Percentiles rank a stretch among this genome's conserved stretches.
Conservation (phyloP, 2,797 vertebrate genomes). For the Intellagama lesueurii region DNA sequence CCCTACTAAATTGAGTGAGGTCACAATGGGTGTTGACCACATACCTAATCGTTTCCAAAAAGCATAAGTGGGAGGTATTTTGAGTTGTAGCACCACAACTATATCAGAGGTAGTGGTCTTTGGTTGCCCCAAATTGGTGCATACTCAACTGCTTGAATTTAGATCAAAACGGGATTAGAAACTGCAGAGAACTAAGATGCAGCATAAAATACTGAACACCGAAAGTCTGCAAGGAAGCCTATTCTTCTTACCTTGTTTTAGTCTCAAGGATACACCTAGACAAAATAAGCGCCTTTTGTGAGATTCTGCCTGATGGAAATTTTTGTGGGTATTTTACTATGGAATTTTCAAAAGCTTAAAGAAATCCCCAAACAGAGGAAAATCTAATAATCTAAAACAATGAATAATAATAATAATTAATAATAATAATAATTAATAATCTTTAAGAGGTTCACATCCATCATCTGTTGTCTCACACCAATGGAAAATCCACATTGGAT, state of each 20-base stretch:
- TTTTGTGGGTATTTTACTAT: fast-evolving
- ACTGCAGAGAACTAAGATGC: fast-evolving
- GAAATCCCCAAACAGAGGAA: conserved; percentile 58
- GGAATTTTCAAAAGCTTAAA: conserved; percentile 39
- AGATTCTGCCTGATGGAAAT: background rate
- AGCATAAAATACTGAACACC: fast-evolving
- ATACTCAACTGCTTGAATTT: background rate
- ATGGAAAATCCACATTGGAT: conserved; percentile 45
- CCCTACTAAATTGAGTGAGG: background rate
- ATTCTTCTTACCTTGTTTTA: background rate
- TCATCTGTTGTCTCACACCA: conserved; percentile 59
- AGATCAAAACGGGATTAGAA: background rate
- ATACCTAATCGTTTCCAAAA: background rate
- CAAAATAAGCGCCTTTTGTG: background rate
- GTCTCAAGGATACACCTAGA: background rate
- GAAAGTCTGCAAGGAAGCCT: background rate
- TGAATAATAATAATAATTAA: conserved; percentile 33
- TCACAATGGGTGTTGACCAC: background rate
- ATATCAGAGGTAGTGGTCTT: background rate
- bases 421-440: conserved; percentile 47
- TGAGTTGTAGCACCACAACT: background rate
- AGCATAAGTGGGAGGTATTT: background rate
- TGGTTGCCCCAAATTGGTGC: background rate
- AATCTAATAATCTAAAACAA: conserved; percentile 55
- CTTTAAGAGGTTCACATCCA: conserved; percentile 66